A percentile compares a stretch with the other conserved stretches of the same genome.
These are phyloP conservation scores for Ericerus pela DNA, from an alignment of 1,140 invertebrate species.

Conservation along the genomic window DNA sequence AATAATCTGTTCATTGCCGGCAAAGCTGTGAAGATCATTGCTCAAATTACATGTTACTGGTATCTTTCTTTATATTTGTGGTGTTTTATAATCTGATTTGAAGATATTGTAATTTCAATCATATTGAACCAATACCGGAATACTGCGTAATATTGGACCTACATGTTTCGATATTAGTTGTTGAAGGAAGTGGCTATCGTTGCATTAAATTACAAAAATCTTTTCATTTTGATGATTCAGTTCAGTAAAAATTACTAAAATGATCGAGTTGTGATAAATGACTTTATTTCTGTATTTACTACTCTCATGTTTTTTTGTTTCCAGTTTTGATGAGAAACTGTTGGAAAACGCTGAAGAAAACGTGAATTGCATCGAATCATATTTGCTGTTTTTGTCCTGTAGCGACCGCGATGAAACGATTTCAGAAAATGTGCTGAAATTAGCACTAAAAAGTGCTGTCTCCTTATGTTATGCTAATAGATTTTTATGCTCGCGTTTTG, in stretches of 20 bases:
- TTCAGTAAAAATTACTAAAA: too few relatives aligned
- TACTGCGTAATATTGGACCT: too few relatives aligned
- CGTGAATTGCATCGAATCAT: constrained; percentile 44
- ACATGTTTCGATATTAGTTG: too few relatives aligned
- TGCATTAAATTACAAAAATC: too few relatives aligned
- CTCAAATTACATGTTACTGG: constrained; percentile 50
- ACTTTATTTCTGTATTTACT: neutral
- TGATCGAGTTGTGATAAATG: neutral
- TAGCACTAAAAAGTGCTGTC: constrained; percentile 51
- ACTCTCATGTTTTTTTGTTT: neutral
- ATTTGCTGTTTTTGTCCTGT: constrained; percentile 42
- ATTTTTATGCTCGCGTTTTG: constrained; percentile 6
- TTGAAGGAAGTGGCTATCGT: too few relatives aligned
- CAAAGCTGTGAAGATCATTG: constrained; percentile 50
- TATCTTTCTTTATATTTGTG: too few relatives aligned
- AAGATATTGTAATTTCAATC: too few relatives aligned
- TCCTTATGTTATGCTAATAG: constrained; percentile 38
- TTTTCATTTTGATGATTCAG: too few relatives aligned
- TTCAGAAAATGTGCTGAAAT: constrained; percentile 32
- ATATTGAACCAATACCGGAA: too few relatives aligned
- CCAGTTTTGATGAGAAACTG: constrained; percentile 5
- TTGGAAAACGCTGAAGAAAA: constrained; percentile 33
- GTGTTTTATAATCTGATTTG: too few relatives aligned
- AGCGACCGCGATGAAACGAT: constrained; percentile 14
- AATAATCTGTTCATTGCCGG: constrained; percentile 45